A percentile compares a stretch with the other conserved stretches of the same genome.
These are phyloP conservation scores for Alcis repandata DNA, from an alignment of 2,888 invertebrate species.

Conservation along the genomic window DNA sequence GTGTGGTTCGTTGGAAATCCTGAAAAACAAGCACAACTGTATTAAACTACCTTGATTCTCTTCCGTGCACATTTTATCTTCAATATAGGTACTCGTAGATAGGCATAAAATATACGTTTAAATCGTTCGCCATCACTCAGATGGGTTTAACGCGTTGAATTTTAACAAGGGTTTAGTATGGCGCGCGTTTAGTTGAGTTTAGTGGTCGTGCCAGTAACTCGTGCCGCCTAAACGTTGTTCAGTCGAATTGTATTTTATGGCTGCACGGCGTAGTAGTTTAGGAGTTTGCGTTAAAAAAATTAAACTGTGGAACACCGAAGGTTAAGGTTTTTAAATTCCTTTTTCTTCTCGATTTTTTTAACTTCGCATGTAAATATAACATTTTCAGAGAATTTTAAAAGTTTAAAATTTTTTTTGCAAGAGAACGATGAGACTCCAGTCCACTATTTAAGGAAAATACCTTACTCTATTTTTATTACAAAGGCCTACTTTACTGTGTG, in stretches of 20 bases:
- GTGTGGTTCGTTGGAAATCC: too few species aligned
- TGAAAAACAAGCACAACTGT: too few species aligned
- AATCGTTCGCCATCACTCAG: constrained; percentile 70
- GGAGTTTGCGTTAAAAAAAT: not conserved
- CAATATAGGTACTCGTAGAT: constrained; percentile 55
- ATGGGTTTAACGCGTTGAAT: constrained; percentile 77
- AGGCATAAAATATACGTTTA: constrained; percentile 12
- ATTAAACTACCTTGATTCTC: not conserved
- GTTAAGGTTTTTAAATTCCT: too few species aligned
- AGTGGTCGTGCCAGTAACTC: constrained; percentile 33
- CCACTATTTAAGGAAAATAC: too few species aligned
- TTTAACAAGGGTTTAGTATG: constrained; percentile 75
- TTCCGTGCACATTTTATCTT: constrained; percentile 3
- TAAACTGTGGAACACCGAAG: too few species aligned
- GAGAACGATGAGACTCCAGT: too few species aligned
- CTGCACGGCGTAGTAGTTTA: not conserved
- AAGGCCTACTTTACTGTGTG: too few species aligned
- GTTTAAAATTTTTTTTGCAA: too few species aligned
- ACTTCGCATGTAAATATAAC: too few species aligned
- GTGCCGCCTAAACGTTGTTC: constrained; percentile 13
- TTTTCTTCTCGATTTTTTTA: too few species aligned
- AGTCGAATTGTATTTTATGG: not conserved
- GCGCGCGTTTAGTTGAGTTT: constrained; percentile 52
- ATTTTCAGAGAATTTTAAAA: too few species aligned
- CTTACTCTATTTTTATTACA: too few species aligned